phyloP scores from a whole-genome alignment of 2,888 invertebrate species.

The Cheilosia vulpina region DNA sequence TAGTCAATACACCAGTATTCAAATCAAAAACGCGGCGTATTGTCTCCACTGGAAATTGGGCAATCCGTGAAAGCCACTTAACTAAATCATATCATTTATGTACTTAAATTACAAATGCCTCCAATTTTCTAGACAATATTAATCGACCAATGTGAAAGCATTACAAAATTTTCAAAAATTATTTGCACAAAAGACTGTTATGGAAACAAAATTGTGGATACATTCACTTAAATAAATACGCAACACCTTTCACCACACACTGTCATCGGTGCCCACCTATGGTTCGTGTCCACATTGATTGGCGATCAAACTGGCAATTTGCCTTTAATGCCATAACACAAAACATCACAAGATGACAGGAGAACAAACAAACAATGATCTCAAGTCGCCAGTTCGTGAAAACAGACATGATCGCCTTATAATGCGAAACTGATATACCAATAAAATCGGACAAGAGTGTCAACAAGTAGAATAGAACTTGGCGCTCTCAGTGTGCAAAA shows the following conservation, averaged over 20 bases:
- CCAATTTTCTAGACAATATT: neutral
- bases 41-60: no score
- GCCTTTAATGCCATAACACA: conserved; percentile 35
- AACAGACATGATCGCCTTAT: neutral
- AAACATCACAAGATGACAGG: neutral
- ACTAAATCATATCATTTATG: no score
- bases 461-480: conserved; percentile 2
- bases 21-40: neutral
- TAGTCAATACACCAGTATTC: neutral
- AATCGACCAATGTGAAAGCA: conserved; percentile 42
- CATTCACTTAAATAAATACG: neutral
- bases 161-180: conserved; percentile 12
- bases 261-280: neutral
- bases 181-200: neutral
- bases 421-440: conserved; percentile 20
- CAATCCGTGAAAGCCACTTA: no score
- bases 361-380: conserved; percentile 5
- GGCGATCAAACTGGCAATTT: conserved; percentile 22
- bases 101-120: neutral
- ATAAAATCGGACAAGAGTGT: conserved; percentile 6
- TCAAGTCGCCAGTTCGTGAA: neutral
- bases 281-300: neutral
- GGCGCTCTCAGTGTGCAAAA: conserved; percentile 7
- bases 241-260: conserved; percentile 34
- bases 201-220: no score